phyloP scores from a whole-genome alignment of 1,140 invertebrate species.

The Hirudo medicinalis region DNA sequence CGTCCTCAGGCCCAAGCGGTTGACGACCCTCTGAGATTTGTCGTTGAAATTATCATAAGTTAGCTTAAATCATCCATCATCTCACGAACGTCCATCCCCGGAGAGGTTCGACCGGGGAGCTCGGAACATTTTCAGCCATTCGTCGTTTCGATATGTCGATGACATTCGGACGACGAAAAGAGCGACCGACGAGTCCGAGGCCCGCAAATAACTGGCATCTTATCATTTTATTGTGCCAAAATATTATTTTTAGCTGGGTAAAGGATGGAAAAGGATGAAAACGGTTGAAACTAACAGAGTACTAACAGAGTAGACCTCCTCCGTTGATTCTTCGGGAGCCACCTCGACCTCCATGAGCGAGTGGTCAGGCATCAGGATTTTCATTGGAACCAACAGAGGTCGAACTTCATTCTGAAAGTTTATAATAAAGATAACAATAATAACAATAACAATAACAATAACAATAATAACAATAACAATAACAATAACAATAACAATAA shows the following conservation, averaged over 20 bases:
- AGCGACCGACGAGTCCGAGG: too few relatives aligned
- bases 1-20: constrained; percentile 66
- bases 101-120: too few relatives aligned
- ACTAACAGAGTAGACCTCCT: background rate
- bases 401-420: background rate
- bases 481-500: background rate
- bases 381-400: background rate
- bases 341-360: background rate
- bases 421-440: background rate
- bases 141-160: too few relatives aligned
- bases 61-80: too few relatives aligned
- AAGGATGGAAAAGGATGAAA: too few relatives aligned
- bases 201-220: too few relatives aligned
- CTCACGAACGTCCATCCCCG: too few relatives aligned
- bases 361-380: background rate
- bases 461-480: background rate
- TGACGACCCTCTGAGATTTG: constrained; percentile 53
- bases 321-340: background rate
- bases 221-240: too few relatives aligned
- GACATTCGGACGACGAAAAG: too few relatives aligned
- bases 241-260: too few relatives aligned
- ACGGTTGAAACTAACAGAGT: too few relatives aligned
- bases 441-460: background rate
- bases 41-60: background rate
- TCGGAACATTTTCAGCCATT: too few relatives aligned